These are phyloP conservation scores for Monomorium pharaonis DNA, from an alignment of 1,140 invertebrate species.

Conservation along the genomic window DNA sequence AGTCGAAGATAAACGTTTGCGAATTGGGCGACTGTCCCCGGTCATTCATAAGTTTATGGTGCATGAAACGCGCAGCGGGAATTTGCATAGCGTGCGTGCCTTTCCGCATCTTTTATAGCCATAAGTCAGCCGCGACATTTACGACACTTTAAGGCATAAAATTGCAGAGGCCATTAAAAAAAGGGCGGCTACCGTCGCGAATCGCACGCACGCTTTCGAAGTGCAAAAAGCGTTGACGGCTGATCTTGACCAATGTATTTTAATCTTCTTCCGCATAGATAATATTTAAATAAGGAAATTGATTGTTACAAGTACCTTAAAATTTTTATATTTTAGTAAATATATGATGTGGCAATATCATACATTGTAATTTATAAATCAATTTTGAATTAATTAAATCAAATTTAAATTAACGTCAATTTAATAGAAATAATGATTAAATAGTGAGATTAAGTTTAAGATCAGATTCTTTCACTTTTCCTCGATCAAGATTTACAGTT, in stretches of 20 bases:
- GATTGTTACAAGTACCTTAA: background rate
- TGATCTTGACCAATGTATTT: constrained; percentile 10
- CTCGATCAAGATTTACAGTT: background rate
- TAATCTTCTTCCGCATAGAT: background rate
- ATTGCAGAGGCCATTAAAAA: constrained; percentile 41
- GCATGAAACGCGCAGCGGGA: constrained; percentile 64
- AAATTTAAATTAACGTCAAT: background rate
- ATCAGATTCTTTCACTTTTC: background rate
- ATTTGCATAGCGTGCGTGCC: constrained; percentile 61
- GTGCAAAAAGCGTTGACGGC: background rate
- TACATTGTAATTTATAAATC: background rate
- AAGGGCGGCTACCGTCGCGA: constrained; percentile 10
- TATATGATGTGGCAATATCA: background rate
- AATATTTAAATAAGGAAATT: background rate
- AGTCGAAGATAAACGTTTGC: background rate
- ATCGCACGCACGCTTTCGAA: background rate
- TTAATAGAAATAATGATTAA: background rate
- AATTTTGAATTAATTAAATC: background rate
- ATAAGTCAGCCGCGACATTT: constrained; percentile 57
- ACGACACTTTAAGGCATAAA: constrained; percentile 47
- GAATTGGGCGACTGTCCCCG: constrained; percentile 47
- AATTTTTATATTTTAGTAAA: background rate
- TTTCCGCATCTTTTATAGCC: constrained; percentile 50
- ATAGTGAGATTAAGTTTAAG: background rate
- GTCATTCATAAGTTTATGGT: constrained; percentile 71